phyloP scores from a whole-genome alignment of 2,113 vertebrate species.

The Morone chrysops region DNA sequence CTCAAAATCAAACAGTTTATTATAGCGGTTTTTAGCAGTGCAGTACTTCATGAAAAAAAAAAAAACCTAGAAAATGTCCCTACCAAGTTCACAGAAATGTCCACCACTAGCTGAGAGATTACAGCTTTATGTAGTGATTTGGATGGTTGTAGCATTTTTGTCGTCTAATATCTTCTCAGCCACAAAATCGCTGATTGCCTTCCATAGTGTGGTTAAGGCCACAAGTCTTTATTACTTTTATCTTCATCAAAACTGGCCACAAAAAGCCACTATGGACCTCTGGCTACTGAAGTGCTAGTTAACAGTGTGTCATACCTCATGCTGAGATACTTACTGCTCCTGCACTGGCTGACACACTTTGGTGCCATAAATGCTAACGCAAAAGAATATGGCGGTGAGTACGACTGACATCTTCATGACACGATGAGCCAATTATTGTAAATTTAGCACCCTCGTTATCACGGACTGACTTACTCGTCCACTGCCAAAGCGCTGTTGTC shows the following conservation, averaged over 20 bases:
- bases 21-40: not conserved
- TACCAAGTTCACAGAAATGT: not conserved
- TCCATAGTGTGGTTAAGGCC: not conserved
- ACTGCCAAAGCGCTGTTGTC: not conserved
- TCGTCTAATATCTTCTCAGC: not conserved
- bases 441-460: constrained; percentile 27
- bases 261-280: constrained; percentile 25
- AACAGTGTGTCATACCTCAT: constrained; percentile 10
- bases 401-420: not conserved
- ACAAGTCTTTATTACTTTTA: not conserved
- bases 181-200: too few species aligned
- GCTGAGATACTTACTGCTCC: constrained; percentile 1
- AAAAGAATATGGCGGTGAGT: constrained; percentile 2
- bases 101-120: not conserved
- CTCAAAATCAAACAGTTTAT: not conserved
- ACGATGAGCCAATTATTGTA: constrained; percentile 26
- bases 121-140: not conserved
- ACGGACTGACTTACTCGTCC: not conserved
- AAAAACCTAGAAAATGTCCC: not conserved
- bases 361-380: not conserved
- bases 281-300: constrained; percentile 12
- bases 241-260: constrained; percentile 1
- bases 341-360: not conserved
- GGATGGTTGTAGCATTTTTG: not conserved
- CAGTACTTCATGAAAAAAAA: not conserved